These are phyloP conservation scores for Oreocharis arfaki DNA, from an alignment of 2,113 vertebrate genomes.

Conservation along the genomic window DNA sequence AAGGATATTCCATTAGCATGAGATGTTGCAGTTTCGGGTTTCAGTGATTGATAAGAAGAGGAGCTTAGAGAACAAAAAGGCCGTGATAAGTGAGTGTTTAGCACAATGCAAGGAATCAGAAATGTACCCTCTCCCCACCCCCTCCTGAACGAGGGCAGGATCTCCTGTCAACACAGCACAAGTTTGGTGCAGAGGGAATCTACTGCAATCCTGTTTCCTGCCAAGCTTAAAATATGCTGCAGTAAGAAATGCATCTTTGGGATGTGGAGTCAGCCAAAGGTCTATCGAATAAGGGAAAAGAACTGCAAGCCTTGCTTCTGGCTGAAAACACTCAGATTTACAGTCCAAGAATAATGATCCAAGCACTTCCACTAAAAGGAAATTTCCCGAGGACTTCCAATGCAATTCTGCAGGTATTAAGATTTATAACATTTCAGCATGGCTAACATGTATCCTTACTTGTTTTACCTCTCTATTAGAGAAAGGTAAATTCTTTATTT, in stretches of 20 bases:
- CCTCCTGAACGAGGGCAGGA: background rate
- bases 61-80: background rate
- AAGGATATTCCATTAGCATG: background rate
- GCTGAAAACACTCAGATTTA: background rate
- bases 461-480: background rate
- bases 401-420: background rate
- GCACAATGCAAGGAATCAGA: background rate
- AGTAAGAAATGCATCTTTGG: constrained; percentile 33
- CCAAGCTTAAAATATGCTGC: constrained; percentile 46
- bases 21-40: background rate
- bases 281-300: constrained; percentile 22
- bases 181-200: constrained; percentile 16
- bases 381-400: constrained; percentile 7
- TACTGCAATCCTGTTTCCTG: constrained; percentile 46
- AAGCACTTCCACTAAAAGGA: background rate
- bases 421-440: background rate
- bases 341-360: background rate
- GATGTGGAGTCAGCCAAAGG: constrained; percentile 44
- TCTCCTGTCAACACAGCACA: background rate
- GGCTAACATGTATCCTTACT: background rate
- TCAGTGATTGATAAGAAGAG: background rate
- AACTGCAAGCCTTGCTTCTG: constrained; percentile 14
- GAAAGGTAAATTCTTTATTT: background rate
- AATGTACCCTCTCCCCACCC: background rate
- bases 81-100: background rate